A percentile compares a stretch with the other conserved stretches of the same genome.
Evolutionary conservation across 2,797 vertebrate species (phyloP).

Genomic region (Acipenser ruthenus): DNA sequence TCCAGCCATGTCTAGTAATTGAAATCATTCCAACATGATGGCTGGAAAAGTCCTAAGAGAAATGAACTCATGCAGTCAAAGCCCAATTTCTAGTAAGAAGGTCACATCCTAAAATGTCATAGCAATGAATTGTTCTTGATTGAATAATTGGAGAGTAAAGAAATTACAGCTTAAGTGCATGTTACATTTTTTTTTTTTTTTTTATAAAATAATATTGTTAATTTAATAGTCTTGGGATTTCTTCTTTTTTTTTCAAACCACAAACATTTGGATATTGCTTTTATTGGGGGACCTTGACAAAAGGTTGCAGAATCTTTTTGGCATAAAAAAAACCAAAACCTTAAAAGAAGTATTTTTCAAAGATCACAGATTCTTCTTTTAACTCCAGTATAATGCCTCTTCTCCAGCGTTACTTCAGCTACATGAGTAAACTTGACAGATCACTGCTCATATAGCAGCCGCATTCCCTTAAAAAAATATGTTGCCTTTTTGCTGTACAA

Average conservation of each 20-base stretch:
- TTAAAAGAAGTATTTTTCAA: slow-evolving; percentile 4
- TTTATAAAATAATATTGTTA: neutral
- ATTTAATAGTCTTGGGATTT: neutral
- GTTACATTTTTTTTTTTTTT: too few species aligned
- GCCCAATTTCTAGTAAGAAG: slow-evolving; percentile 50
- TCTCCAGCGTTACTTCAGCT: slow-evolving; percentile 57
- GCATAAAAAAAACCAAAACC: slow-evolving; percentile 11
- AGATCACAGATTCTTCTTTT: slow-evolving; percentile 13
- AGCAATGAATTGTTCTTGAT: slow-evolving; percentile 57
- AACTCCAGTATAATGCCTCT: slow-evolving; percentile 38
- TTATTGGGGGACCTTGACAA: neutral
- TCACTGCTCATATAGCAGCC: slow-evolving; percentile 83
- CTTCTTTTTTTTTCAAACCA: neutral
- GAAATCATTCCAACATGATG: slow-evolving; percentile 49
- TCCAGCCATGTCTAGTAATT: slow-evolving; percentile 38
- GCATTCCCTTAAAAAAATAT: slow-evolving; percentile 63
- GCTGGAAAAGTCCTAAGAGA: slow-evolving; percentile 55
- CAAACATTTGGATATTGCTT: slow-evolving; percentile 1
- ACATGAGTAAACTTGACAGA: slow-evolving; percentile 85
- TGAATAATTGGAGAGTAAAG: slow-evolving; percentile 44
- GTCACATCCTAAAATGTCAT: slow-evolving; percentile 66
- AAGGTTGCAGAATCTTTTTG: slow-evolving; percentile 12
- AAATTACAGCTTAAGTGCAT: slow-evolving; percentile 44
- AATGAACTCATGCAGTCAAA: slow-evolving; percentile 58
- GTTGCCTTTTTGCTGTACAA: slow-evolving; percentile 85